Percentiles rank a stretch among this genome's conserved stretches.
Evolutionary conservation across 2,797 vertebrate species (phyloP).

Genomic region (Labeo calbasu): DNA sequence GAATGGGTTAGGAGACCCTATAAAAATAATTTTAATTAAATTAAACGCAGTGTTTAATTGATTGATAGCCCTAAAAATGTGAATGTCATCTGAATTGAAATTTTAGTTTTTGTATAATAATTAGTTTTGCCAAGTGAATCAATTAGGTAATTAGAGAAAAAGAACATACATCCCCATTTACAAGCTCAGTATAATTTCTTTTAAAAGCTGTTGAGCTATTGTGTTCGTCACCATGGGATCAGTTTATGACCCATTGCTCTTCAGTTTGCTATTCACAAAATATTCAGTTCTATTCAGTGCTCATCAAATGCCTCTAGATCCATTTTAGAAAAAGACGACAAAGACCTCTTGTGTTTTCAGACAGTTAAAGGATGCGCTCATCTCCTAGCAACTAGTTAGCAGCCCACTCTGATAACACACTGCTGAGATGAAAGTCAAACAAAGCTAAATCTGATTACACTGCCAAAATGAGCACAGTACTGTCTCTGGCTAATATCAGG

Average conservation of each 20-base stretch:
- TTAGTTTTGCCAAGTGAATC: not conserved
- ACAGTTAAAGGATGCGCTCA: constrained; percentile 45
- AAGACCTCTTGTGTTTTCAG: constrained; percentile 51
- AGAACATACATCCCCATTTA: not conserved
- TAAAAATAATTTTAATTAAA: not conserved
- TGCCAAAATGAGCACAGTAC: constrained; percentile 28
- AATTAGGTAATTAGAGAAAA: not conserved
- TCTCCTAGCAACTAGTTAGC: constrained; percentile 58
- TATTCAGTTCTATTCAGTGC: constrained; percentile 28
- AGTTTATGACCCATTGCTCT: constrained; percentile 1
- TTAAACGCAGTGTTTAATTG: not conserved
- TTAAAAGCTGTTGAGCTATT: not conserved
- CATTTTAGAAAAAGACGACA: constrained; percentile 48
- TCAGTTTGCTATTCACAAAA: constrained; percentile 47
- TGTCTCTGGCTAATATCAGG: constrained; percentile 49
- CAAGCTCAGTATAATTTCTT: not conserved
- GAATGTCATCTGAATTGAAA: not conserved
- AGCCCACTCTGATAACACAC: constrained; percentile 33
- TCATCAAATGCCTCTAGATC: constrained; percentile 54
- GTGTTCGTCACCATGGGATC: constrained; percentile 5
- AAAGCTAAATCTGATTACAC: constrained; percentile 50
- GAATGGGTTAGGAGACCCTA: not conserved
- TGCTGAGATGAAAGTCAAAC: constrained; percentile 48
- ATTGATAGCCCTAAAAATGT: not conserved
- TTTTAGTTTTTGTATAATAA: not conserved